These are phyloP conservation scores for Lepidocyrtinus sp. DNA, from an alignment of 2,888 invertebrate genomes.

Conservation along the genomic window DNA sequence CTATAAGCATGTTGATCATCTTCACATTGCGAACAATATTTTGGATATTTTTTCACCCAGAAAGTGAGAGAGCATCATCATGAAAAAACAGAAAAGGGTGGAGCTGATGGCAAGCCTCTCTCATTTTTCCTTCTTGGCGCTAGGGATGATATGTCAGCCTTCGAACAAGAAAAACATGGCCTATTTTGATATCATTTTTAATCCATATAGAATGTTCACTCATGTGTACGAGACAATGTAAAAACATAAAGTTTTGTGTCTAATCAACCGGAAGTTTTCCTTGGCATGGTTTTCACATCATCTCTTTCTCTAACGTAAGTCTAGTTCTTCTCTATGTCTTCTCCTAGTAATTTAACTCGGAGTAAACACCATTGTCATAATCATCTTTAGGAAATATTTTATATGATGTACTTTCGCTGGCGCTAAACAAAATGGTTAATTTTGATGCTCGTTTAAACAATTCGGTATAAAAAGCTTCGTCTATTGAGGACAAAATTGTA, in stretches of 20 bases:
- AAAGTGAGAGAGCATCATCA: background rate
- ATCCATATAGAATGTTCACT: background rate
- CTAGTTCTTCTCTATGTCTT: no score
- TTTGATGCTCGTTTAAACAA: no score
- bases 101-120: slow-evolving; percentile 1
- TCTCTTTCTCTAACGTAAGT: no score
- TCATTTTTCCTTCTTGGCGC: background rate
- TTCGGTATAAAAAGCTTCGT: no score
- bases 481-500: no score
- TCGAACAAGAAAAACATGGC: background rate
- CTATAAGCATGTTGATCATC: no score
- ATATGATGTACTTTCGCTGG: no score
- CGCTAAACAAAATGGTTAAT: no score
- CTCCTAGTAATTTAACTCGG: no score
- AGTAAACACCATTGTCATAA: no score
- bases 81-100: slow-evolving; percentile 10
- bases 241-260: slow-evolving; percentile 1
- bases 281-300: slow-evolving; percentile 1
- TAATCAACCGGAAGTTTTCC: slow-evolving; percentile 44
- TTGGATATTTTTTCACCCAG: background rate
- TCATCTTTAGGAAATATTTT: no score
- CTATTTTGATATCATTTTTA: slow-evolving; percentile 1
- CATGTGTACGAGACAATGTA: slow-evolving; percentile 8
- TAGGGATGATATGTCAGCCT: slow-evolving; percentile 5
- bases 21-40: slow-evolving; percentile 1